Evolutionary conservation across 2,113 vertebrate species (phyloP).

Genomic region (Pungitius pungitius): DNA sequence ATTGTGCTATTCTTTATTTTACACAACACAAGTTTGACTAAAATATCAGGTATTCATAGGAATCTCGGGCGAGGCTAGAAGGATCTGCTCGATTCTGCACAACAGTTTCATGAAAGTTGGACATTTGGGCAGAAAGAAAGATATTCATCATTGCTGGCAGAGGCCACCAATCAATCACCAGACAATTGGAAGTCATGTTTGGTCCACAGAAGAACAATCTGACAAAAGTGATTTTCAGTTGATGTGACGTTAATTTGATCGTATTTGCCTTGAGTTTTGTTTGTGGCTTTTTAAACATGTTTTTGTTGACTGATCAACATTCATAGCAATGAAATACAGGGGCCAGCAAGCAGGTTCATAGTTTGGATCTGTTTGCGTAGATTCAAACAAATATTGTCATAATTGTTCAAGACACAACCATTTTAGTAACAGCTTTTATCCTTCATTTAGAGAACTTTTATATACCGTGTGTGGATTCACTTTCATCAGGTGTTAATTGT

Average conservation of each 20-base stretch:
- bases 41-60: no score
- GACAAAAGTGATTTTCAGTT: not conserved
- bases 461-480: not conserved
- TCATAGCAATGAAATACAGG: not conserved
- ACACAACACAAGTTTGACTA: not conserved
- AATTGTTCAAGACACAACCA: not conserved
- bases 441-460: not conserved
- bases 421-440: not conserved
- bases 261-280: not conserved
- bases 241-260: constrained; percentile 1
- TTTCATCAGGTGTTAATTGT: no score
- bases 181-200: not conserved
- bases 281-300: not conserved
- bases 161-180: not conserved
- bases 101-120: constrained; percentile 54
- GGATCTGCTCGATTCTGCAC: constrained; percentile 14
- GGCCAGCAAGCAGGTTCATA: not conserved
- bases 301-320: not conserved
- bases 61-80: constrained; percentile 6
- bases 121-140: constrained; percentile 29
- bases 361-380: not conserved
- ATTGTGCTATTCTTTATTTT: not conserved
- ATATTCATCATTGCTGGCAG: constrained; percentile 43
- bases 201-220: not conserved
- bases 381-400: not conserved